These are phyloP conservation scores for Tholera decimalis DNA, from an alignment of 2,888 invertebrate genomes.

Conservation along the genomic window DNA sequence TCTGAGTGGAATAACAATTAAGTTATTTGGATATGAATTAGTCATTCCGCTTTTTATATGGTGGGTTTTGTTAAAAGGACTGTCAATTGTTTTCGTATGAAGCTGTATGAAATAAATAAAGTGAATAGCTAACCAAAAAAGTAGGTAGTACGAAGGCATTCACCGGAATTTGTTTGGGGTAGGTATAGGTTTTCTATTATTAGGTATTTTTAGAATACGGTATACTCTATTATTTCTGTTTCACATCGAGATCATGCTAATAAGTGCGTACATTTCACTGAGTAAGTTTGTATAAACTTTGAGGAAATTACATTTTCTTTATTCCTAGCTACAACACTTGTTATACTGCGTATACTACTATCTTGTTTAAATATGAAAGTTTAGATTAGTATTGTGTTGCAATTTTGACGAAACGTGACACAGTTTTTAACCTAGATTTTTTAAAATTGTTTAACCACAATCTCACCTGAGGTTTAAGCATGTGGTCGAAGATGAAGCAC, in stretches of 20 bases:
- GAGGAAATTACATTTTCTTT: not conserved
- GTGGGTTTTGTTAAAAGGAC: constrained; percentile 6
- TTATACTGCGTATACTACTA: no score
- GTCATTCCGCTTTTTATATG: not conserved
- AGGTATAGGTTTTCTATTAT: not conserved
- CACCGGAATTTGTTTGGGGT: not conserved
- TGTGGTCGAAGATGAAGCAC: no score
- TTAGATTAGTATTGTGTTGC: no score
- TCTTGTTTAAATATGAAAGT: no score
- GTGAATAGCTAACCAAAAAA: not conserved
- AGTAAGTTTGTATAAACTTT: not conserved
- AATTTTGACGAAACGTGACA: no score
- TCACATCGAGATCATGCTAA: not conserved
- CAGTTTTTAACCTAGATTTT: no score
- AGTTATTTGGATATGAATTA: constrained; percentile 21
- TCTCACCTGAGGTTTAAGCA: no score
- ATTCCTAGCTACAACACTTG: no score
- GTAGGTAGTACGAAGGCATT: no score
- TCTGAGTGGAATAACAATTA: constrained; percentile 43
- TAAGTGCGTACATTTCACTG: not conserved
- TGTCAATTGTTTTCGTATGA: constrained; percentile 4
- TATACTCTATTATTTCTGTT: not conserved
- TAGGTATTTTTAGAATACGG: not conserved
- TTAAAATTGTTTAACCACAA: no score
- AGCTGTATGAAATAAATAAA: not conserved